phyloP scores from a whole-genome alignment of 2,888 invertebrate species.

The Unio pictorum region DNA sequence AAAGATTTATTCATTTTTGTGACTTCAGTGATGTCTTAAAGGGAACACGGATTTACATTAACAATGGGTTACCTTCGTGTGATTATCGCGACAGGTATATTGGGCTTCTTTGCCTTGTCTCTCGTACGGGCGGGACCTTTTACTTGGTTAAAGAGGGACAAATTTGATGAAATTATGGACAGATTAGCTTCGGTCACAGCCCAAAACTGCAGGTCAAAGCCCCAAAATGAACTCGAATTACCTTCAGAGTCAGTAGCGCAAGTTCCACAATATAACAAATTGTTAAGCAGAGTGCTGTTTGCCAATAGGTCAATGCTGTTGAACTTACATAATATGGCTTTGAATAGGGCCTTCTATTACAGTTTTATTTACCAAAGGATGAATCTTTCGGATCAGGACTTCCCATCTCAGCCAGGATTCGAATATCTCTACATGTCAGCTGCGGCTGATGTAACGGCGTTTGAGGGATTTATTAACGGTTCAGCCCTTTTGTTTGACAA shows the following conservation, averaged over 20 bases:
- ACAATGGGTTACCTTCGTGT: slow-evolving; percentile 20
- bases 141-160: slow-evolving; percentile 92
- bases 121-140: slow-evolving; percentile 46
- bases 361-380: slow-evolving; percentile 62
- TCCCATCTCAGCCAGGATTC: slow-evolving; percentile 91
- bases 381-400: slow-evolving; percentile 49
- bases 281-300: slow-evolving; percentile 84
- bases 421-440: slow-evolving; percentile 97
- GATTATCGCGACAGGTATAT: slow-evolving; percentile 22
- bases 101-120: slow-evolving; percentile 31
- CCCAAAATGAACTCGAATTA: slow-evolving; percentile 86
- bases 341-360: slow-evolving; percentile 90
- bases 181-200: slow-evolving; percentile 86
- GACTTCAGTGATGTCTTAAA: too few relatives aligned
- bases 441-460: slow-evolving; percentile 94
- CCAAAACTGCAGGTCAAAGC: slow-evolving; percentile 92
- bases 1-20: too few relatives aligned
- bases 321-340: slow-evolving; percentile 96
- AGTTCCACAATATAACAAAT: slow-evolving; percentile 69
- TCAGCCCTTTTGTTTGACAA: slow-evolving; percentile 95
- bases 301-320: slow-evolving; percentile 90
- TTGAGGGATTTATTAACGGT: slow-evolving; percentile 85
- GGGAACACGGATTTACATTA: slow-evolving; percentile 3
- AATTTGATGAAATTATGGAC: slow-evolving; percentile 89
- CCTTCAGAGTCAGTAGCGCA: slow-evolving; percentile 91